Percentiles rank a stretch among this genome's conserved stretches.
phyloP scores from a whole-genome alignment of 2,113 vertebrate species.

The Ailurus styani region DNA sequence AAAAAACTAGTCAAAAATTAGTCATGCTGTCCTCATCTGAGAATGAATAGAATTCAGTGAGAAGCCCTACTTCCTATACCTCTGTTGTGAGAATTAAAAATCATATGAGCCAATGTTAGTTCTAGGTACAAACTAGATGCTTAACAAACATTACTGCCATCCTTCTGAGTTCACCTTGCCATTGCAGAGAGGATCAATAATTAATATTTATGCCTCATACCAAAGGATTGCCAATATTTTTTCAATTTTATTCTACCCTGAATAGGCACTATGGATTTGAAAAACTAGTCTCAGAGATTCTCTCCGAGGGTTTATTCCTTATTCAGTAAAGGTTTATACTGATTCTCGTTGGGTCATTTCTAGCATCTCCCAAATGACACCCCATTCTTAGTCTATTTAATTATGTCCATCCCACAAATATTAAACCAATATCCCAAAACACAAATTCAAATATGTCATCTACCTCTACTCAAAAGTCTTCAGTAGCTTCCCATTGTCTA shows the following conservation, averaged over 20 bases:
- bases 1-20: not conserved
- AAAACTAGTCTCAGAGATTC: not conserved
- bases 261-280: not conserved
- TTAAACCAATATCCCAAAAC: not conserved
- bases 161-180: not conserved
- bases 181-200: not conserved
- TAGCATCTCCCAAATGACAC: not conserved
- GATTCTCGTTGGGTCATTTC: not conserved
- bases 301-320: not conserved
- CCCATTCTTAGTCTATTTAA: not conserved
- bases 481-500: not conserved
- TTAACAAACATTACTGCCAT: not conserved
- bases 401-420: not conserved
- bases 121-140: not conserved
- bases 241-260: not conserved
- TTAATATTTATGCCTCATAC: not conserved
- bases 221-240: not conserved
- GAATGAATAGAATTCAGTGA: not conserved
- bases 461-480: not conserved
- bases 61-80: not conserved
- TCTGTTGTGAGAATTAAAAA: not conserved
- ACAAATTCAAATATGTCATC: not conserved
- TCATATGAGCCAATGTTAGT: not conserved
- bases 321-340: not conserved
- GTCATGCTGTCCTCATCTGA: not conserved